Evolutionary conservation across 2,797 vertebrate genomes (phyloP).

Genomic region (Salarias fasciatus): DNA sequence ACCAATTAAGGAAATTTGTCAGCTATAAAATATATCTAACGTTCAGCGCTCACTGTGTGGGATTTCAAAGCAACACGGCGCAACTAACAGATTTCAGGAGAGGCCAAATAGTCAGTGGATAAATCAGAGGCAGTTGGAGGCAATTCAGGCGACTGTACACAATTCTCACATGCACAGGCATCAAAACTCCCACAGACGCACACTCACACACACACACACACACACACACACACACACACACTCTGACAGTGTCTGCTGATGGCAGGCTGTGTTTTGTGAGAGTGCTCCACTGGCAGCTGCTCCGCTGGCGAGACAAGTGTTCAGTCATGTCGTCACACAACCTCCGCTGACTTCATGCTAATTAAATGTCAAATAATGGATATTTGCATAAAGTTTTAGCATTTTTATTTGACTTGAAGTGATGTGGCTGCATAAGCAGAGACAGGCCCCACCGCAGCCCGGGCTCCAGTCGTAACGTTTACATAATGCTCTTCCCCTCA

Average conservation of each 20-base stretch:
- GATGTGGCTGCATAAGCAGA: background rate
- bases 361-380: background rate
- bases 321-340: constrained; percentile 30
- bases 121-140: constrained; percentile 47
- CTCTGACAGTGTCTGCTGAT: constrained; percentile 49
- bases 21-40: constrained; percentile 35
- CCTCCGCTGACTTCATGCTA: constrained; percentile 15
- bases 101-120: constrained; percentile 39
- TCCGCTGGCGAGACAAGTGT: constrained; percentile 23
- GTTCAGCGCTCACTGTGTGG: constrained; percentile 32
- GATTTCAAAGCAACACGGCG: constrained; percentile 20
- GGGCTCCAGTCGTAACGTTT: background rate
- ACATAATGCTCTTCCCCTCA: constrained; percentile 30
- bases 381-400: constrained; percentile 2
- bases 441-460: no score
- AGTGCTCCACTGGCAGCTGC: constrained; percentile 52
- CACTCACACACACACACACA: constrained; percentile 24
- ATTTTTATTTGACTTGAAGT: background rate
- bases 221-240: constrained; percentile 32
- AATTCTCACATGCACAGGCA: constrained; percentile 27
- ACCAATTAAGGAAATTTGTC: constrained; percentile 48
- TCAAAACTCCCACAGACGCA: constrained; percentile 17
- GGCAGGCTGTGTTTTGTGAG: constrained; percentile 48
- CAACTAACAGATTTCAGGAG: constrained; percentile 23
- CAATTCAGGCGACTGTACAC: constrained; percentile 50